These are phyloP conservation scores for Drosophila setifemur DNA, from an alignment of 1,140 invertebrate genomes.

Conservation along the genomic window DNA sequence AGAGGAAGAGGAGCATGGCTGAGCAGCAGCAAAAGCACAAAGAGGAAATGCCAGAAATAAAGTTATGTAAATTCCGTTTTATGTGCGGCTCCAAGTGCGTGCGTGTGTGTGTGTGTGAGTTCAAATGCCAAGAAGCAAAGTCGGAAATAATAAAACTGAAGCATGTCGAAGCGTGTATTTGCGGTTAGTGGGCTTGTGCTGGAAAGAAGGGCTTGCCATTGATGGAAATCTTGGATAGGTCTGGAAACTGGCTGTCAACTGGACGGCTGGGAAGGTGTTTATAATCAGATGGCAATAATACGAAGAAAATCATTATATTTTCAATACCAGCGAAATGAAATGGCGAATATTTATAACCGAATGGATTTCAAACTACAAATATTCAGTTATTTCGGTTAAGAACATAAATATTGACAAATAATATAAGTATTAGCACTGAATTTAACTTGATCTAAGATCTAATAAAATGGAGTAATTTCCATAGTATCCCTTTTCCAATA, in stretches of 20 bases:
- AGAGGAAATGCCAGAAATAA: constrained; percentile 75
- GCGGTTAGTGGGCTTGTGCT: constrained; percentile 11
- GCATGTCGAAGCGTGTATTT: constrained; percentile 27
- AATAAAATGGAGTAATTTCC: too few relatives aligned
- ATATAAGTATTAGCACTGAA: too few relatives aligned
- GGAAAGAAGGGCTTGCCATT: not conserved
- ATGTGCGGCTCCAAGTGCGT: constrained; percentile 4
- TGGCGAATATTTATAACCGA: too few relatives aligned
- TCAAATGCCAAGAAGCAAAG: constrained; percentile 45
- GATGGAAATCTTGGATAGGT: constrained; percentile 5
- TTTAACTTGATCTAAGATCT: too few relatives aligned
- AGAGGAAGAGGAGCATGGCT: not conserved
- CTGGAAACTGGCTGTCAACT: not conserved
- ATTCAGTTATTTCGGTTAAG: too few relatives aligned
- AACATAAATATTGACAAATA: too few relatives aligned
- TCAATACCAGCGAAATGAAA: too few relatives aligned
- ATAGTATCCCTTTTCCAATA: too few relatives aligned
- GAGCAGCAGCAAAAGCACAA: constrained; percentile 13
- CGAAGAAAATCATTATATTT: too few relatives aligned
- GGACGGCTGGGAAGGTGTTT: not conserved
- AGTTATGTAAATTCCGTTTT: constrained; percentile 74
- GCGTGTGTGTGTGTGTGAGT: constrained; percentile 25
- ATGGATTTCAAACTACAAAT: too few relatives aligned
- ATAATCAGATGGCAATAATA: too few relatives aligned
- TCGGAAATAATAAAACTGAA: constrained; percentile 74